These are phyloP conservation scores for Carettochelys insculpta DNA, from an alignment of 2,113 vertebrate species.

Conservation along the genomic window DNA sequence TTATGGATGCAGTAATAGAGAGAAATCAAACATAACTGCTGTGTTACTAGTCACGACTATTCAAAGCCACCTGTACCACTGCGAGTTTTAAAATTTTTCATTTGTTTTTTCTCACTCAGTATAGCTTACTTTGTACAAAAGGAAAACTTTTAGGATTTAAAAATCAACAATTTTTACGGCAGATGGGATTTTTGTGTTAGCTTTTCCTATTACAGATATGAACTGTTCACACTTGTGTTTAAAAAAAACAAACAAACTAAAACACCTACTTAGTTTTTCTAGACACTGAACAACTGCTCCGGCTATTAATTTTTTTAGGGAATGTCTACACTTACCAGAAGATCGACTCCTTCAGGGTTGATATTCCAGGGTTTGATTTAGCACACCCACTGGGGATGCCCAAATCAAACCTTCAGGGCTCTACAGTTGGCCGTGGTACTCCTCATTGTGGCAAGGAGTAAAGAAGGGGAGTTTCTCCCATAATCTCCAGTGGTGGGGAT, in stretches of 20 bases:
- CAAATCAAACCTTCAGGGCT: too few relatives aligned
- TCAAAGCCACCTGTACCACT: neutral
- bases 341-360: too few relatives aligned
- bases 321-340: too few relatives aligned
- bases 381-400: too few relatives aligned
- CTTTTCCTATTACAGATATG: neutral
- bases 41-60: neutral
- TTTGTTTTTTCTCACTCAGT: neutral
- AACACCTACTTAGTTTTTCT: neutral
- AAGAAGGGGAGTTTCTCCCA: too few relatives aligned
- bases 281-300: neutral
- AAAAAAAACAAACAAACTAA: too few relatives aligned
- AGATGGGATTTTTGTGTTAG: too few relatives aligned
- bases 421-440: too few relatives aligned
- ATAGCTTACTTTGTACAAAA: neutral
- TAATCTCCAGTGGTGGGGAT: too few relatives aligned
- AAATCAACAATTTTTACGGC: neutral
- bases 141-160: neutral
- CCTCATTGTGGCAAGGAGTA: too few relatives aligned
- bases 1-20: neutral
- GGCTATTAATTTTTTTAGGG: constrained; percentile 52
- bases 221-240: neutral
- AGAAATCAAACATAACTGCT: neutral
- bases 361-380: too few relatives aligned
- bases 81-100: neutral